Percentiles rank a stretch among this genome's conserved stretches.
phyloP scores from a whole-genome alignment of 2,797 vertebrate species.

The Halcyon leucocephala region DNA sequence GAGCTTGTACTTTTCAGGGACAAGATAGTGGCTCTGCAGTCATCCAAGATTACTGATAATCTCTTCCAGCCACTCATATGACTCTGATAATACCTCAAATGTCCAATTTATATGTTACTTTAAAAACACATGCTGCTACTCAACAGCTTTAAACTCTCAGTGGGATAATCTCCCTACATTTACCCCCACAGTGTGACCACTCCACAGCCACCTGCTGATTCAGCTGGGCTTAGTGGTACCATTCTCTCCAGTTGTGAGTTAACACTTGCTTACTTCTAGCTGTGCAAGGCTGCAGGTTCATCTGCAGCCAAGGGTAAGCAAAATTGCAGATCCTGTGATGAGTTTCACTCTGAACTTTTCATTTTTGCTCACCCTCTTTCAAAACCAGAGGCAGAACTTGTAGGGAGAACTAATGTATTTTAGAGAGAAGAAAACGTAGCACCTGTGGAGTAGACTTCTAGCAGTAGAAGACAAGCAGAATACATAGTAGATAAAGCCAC shows the following conservation, averaged over 20 bases:
- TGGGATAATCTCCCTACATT: not conserved
- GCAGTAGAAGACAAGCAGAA: not conserved
- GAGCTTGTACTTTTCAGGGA: not conserved
- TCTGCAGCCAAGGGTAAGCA: not conserved
- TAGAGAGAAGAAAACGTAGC: not conserved
- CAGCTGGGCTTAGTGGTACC: not conserved
- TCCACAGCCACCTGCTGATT: not conserved
- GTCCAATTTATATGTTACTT: not conserved
- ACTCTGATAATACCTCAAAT: not conserved
- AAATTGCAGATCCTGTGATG: not conserved
- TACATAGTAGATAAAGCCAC: not conserved
- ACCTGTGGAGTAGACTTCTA: not conserved
- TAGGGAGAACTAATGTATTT: not conserved
- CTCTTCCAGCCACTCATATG: not conserved
- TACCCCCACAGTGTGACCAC: accelerated
- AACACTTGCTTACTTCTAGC: not conserved
- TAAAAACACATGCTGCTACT: not conserved
- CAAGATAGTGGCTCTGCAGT: accelerated
- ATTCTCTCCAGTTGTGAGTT: not conserved
- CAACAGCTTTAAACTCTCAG: not conserved
- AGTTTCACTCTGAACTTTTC: not conserved
- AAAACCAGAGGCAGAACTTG: not conserved
- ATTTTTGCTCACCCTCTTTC: not conserved
- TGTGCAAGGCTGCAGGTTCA: not conserved
- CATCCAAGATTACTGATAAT: not conserved